Conservation (phyloP, 1,140 invertebrate genomes). For the Bombus ignitus region DNA sequence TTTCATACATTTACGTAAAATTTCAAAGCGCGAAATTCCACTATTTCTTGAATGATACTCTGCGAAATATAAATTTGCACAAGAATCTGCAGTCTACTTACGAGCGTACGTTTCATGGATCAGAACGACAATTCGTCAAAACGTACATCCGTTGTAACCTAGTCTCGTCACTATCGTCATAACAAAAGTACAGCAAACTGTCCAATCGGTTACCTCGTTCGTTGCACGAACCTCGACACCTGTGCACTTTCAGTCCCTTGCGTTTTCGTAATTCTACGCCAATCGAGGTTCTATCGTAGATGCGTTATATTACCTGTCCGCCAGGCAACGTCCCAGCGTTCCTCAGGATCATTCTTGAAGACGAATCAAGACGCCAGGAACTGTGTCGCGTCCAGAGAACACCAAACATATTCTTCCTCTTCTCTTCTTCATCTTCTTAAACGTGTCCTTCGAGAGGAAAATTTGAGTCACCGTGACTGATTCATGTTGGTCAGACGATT, state of each 20-base stretch:
- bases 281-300: background rate
- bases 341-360: background rate
- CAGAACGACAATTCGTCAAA: too few species aligned
- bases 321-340: background rate
- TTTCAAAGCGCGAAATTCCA: too few species aligned
- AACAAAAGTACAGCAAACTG: too few species aligned
- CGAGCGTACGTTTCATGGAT: too few species aligned
- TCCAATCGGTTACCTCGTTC: too few species aligned
- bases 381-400: background rate
- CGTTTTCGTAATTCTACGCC: background rate
- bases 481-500: background rate
- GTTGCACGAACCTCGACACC: background rate
- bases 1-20: too few species aligned
- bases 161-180: too few species aligned
- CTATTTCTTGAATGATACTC: too few species aligned
- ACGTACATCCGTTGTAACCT: too few species aligned
- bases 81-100: too few species aligned
- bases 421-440: background rate
- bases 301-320: background rate
- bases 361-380: background rate
- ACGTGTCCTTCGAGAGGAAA: too few species aligned
- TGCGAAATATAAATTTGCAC: too few species aligned
- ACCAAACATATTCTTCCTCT: background rate
- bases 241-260: background rate
- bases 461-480: background rate